Conservation (phyloP, 2,113 vertebrate species). For the Tinamus guttatus region DNA sequence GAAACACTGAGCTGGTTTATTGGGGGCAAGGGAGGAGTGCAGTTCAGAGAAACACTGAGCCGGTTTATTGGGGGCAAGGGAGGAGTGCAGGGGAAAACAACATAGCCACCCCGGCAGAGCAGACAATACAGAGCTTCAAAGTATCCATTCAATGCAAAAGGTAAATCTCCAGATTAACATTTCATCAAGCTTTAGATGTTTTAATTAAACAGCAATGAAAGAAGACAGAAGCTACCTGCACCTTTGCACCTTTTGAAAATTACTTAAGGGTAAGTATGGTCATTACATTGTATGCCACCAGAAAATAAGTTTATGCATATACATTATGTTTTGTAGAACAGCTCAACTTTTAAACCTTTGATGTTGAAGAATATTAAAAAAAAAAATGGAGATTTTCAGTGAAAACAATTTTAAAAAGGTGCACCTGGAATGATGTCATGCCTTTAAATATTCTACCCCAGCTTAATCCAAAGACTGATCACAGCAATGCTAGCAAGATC, state of each 20-base stretch:
- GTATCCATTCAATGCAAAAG: neutral
- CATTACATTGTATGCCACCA: neutral
- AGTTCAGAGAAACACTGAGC: neutral
- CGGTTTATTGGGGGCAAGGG: neutral
- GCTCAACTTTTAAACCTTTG: neutral
- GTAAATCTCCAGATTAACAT: neutral
- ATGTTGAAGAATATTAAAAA: neutral
- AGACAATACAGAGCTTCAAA: neutral
- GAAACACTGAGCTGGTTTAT: neutral
- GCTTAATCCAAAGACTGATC: neutral
- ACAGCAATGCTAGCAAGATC: neutral
- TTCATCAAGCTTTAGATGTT: neutral
- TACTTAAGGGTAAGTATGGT: neutral
- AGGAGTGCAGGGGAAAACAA: neutral
- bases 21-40: neutral
- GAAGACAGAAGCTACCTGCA: neutral
- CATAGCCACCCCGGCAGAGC: neutral
- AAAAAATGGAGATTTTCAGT: neutral
- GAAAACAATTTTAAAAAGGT: neutral
- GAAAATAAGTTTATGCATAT: neutral
- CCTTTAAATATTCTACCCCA: neutral
- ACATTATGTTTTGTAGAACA: neutral
- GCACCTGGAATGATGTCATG: neutral
- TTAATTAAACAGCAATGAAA: neutral
- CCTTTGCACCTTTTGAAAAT: neutral